Base-by-base conservation (phyloP, 2,888 invertebrate species). In the Strigamia transsilvanica region DNA sequence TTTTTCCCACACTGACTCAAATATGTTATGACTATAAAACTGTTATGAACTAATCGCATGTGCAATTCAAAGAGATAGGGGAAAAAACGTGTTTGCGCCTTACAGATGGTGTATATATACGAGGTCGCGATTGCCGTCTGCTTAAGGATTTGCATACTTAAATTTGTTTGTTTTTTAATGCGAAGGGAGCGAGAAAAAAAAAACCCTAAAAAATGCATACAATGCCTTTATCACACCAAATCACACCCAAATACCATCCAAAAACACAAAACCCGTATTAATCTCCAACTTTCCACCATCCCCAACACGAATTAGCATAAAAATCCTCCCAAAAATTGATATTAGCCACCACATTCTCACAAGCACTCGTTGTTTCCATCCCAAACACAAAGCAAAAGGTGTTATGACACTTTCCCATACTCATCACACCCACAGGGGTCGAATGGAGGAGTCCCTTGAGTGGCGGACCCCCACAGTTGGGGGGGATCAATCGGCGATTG, bases 81-180 rank as follows among this genome's bases (percentile, higher is more conserved):
- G 34, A 34, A 34, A 34, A 34, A 34, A 34, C 34, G 51, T n/a
- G n/a, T 51, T 51, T 51, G n/a, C 51, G 51, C 10, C 51, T n/a
- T 51, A 51, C 51, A 51, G 51, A 51, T 51, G 51, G 51, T 51
- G 51, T 51, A n/a, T n/a, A 51, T 51, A 10, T 42, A 42, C 13
- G n/a, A 51, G 51, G 51, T 51, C 51, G 51, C 51, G 51, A n/a
- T 51, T n/a, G n/a, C 51, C 51, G 51, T 51, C 51, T 51, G 51
- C 51, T 51, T 51, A 51, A 51, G 34, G 51, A 51, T 51, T 51
- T 51, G 51, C 13, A 51, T 51, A 51, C n/a, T 51, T 51, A 51
- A 51, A 51, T 51, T n/a, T 51, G 51, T 51, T n/a, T 51, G n/a
- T n/a, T 51, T 51, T 51, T 51, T n/a, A 51, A 51, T 13, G 13